Conservation (phyloP, 2,888 invertebrate genomes). For the Amiota minor region DNA sequence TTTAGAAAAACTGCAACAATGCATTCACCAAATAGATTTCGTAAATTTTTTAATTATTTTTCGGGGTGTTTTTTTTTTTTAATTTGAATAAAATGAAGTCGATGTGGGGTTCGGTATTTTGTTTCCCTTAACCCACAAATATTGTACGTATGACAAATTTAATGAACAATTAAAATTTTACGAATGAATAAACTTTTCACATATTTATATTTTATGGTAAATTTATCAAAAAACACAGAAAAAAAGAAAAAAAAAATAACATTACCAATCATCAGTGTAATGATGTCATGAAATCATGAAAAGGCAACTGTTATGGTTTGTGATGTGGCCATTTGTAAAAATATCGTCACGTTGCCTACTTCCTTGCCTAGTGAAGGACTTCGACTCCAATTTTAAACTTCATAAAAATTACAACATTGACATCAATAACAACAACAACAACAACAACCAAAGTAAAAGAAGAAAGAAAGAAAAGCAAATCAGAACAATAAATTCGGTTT, state of each 20-base stretch:
- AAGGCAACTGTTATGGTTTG: no score
- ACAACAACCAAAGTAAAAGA: not conserved
- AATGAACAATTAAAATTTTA: constrained; percentile 23
- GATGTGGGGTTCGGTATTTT: no score
- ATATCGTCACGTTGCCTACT: constrained; percentile 20
- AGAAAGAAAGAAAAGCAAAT: no score
- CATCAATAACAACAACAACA: constrained; percentile 10
- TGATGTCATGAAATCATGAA: not conserved
- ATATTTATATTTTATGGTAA: not conserved
- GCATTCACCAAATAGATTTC: not conserved
- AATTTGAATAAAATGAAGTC: no score
- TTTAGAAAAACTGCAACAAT: no score
- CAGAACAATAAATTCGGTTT: not conserved
- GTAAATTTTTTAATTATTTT: no score
- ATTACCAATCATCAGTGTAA: not conserved
- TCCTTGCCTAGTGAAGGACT: not conserved
- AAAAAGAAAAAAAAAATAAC: not conserved
- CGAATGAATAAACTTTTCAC: constrained; percentile 17
- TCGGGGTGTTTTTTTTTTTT: no score
- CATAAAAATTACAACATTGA: constrained; percentile 20
- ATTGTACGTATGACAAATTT: not conserved
- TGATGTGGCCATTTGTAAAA: constrained; percentile 1
- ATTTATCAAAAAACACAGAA: not conserved
- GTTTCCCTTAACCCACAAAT: not conserved
- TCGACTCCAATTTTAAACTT: constrained; percentile 22